Conservation (phyloP, 2,888 invertebrate genomes). For the Colletes collaris region DNA sequence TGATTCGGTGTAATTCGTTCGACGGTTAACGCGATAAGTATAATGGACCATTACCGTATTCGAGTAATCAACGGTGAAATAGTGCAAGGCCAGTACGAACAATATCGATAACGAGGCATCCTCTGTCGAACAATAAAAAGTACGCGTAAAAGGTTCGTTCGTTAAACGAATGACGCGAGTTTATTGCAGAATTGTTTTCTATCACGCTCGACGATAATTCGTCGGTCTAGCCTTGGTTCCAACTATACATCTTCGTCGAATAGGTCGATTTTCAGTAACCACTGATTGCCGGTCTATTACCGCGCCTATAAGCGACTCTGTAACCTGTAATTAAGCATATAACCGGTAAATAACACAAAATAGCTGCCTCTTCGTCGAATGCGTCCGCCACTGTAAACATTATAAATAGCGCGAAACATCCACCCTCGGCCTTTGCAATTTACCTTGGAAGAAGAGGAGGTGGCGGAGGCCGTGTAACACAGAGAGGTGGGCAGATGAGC, state of each 20-base stretch:
- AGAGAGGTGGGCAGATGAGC: background rate
- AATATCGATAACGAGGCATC: no score
- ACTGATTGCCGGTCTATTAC: slow-evolving; percentile 40
- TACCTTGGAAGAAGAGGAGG: slow-evolving; percentile 55
- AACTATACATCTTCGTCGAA: slow-evolving; percentile 29
- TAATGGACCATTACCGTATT: no score
- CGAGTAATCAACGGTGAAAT: no score
- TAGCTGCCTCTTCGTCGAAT: slow-evolving; percentile 30
- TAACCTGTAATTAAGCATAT: slow-evolving; percentile 43
- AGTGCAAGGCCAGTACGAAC: no score
- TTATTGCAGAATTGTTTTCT: slow-evolving; percentile 50
- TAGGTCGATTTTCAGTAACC: slow-evolving; percentile 46
- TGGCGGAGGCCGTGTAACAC: slow-evolving; percentile 19
- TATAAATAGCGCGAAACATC: slow-evolving; percentile 69
- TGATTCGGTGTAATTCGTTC: no score
- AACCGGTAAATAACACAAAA: slow-evolving; percentile 59
- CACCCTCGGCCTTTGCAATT: slow-evolving; percentile 68
- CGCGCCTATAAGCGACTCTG: slow-evolving; percentile 29
- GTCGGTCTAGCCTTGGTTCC: slow-evolving; percentile 15
- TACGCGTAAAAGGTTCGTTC: background rate
- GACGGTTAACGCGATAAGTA: no score
- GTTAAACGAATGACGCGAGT: slow-evolving; percentile 13
- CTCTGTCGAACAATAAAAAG: background rate
- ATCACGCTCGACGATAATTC: slow-evolving; percentile 48
- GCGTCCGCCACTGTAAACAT: slow-evolving; percentile 61